Conservation (phyloP, 2,797 vertebrate species). For the Myotis pilosus region DNA sequence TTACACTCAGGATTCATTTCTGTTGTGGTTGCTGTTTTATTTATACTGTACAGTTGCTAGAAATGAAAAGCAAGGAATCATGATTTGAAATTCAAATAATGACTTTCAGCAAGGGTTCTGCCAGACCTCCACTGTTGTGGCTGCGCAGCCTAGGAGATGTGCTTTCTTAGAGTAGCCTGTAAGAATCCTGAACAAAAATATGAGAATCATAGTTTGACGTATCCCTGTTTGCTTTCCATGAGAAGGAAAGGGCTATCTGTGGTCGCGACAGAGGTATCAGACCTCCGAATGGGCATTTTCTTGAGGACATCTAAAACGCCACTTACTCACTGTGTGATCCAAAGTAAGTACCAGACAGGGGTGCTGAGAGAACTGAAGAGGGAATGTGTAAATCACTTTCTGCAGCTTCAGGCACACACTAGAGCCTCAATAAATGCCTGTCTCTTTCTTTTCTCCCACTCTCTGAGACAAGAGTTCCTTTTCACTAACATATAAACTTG, state of each 20-base stretch:
- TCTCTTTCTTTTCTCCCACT: neutral
- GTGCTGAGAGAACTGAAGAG: neutral
- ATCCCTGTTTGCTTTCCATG: neutral
- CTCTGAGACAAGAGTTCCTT: neutral
- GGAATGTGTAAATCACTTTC: neutral
- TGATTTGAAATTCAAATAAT: neutral
- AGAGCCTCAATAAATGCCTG: neutral
- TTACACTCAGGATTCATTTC: neutral
- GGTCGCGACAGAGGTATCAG: neutral
- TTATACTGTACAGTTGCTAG: neutral
- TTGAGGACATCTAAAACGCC: neutral
- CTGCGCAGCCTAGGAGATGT: neutral
- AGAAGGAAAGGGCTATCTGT: neutral
- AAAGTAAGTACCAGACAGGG: neutral
- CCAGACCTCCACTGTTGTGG: neutral
- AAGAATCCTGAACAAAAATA: neutral
- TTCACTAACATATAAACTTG: neutral
- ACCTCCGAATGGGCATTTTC: neutral
- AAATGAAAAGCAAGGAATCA: neutral
- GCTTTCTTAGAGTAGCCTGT: neutral
- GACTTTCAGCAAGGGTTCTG: neutral
- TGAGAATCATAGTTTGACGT: neutral
- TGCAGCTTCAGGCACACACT: neutral
- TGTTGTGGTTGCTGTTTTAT: neutral
- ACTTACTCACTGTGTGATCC: neutral